These are phyloP conservation scores for Antennarius maculatus DNA, from an alignment of 2,797 vertebrate species.

Conservation along the genomic window DNA sequence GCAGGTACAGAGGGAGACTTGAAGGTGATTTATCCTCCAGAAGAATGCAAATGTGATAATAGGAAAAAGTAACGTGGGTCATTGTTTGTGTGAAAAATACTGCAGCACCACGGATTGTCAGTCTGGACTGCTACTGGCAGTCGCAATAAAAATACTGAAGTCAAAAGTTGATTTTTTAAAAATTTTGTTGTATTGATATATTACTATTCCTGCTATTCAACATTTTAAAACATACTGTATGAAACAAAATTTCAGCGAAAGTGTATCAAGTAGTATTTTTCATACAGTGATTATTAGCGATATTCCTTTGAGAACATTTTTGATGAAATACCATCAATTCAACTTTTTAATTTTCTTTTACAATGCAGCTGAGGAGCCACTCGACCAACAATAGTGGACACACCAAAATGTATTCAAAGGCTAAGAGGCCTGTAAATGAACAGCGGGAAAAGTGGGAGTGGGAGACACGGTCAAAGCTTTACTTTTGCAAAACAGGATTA, in stretches of 20 bases:
- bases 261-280: background rate
- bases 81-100: conserved; percentile 52
- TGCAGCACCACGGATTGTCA: conserved; percentile 22
- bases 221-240: background rate
- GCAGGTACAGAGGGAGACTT: conserved; percentile 25
- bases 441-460: conserved; percentile 63
- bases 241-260: background rate
- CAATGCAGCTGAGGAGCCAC: conserved; percentile 69
- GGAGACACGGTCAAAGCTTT: conserved; percentile 83
- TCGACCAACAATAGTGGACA: conserved; percentile 72
- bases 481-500: conserved; percentile 92
- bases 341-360: conserved; percentile 20
- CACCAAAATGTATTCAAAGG: conserved; percentile 47
- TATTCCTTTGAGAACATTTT: background rate
- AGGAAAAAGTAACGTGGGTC: conserved; percentile 45
- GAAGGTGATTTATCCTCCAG: conserved; percentile 50
- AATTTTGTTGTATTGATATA: background rate
- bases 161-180: conserved; percentile 7
- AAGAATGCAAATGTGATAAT: conserved; percentile 51
- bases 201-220: background rate
- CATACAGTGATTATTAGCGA: background rate
- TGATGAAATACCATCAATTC: background rate
- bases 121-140: background rate
- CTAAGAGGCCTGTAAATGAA: conserved; percentile 74
- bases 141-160: no score